Base-by-base conservation (phyloP, 1,140 invertebrate species). In the Drosophila guanche region DNA sequence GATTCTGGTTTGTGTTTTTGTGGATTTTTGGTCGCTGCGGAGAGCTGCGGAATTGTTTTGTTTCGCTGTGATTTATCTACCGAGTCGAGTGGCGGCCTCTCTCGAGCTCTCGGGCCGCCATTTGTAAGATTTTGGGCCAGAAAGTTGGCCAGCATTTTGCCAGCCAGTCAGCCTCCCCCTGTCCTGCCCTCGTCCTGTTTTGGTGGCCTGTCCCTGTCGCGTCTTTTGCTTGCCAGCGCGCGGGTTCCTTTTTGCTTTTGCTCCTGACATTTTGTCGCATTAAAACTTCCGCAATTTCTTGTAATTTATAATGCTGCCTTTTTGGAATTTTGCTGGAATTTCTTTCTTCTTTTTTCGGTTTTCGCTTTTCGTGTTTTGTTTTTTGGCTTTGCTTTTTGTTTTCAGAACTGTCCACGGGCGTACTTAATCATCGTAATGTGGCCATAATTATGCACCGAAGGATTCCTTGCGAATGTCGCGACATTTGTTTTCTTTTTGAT, bases 351-450 rank as follows among this genome's bases (percentile, higher is more conserved):
- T 14, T 46, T 23, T 37, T 59, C 29, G 47, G 25, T 40, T 50
- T 37, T 20, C 25, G 41, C 40, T 0, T 61, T 72, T 53, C n/a
- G 50, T 16, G 12, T 27, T 29, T 37, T 5, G 4, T 27, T 27
- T 27, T 37, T 71, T 72, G 42, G 52, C 48, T 42, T 43, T 37
- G 59, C 4, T 37, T 63, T 60, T 75, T 75, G 71, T 69, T 55
- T 55, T 29, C 62, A 41, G 50, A 55, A 47, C 46, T 55, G 48
- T 57, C 71, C 54, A 61, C 51, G 71, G 57, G 60, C 45, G 79
- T 60, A 86, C 84, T 85, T 85, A 78, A 76, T 85, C 81, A 85
- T 88, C 81, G 66, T 86, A 88, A 88, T 86, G 79, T 89, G 60
- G 62, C 62, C 54, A 83, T 79, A 88, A 88, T 83, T 88, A 89